These are phyloP conservation scores for Xenotilapia longispinis DNA, from an alignment of 2,113 vertebrate genomes.

Conservation along the genomic window DNA sequence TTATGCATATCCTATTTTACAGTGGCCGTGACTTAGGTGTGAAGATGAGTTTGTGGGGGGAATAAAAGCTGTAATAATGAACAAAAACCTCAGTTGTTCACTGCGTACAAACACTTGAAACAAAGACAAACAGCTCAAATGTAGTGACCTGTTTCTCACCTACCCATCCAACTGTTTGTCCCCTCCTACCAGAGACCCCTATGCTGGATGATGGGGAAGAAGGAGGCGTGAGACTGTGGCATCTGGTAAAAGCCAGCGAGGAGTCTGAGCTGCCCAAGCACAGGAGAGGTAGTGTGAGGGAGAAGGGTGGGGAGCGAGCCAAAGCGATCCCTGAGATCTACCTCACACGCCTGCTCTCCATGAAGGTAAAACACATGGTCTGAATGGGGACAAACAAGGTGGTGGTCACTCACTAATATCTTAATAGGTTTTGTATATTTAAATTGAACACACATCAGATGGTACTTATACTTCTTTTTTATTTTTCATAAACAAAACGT, in stretches of 20 bases:
- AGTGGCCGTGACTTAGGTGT: neutral
- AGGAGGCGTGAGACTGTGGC: constrained; percentile 92
- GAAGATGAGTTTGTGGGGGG: neutral
- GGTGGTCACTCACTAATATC: neutral
- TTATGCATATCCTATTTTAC: neutral
- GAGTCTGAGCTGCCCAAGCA: constrained; percentile 90
- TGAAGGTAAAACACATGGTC: constrained; percentile 78
- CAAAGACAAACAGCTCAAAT: neutral
- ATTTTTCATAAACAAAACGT: neutral
- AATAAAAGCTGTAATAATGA: neutral
- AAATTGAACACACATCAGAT: neutral
- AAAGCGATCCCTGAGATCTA: constrained; percentile 98
- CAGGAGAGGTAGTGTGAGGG: constrained; percentile 86
- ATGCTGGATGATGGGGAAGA: constrained; percentile 96
- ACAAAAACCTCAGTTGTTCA: neutral
- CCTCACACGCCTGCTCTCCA: constrained; percentile 91
- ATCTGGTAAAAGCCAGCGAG: constrained; percentile 93
- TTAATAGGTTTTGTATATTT: neutral
- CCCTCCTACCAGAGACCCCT: constrained; percentile 80
- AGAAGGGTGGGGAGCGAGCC: constrained; percentile 88
- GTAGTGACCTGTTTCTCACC: neutral
- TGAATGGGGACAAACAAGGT: neutral
- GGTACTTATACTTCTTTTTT: neutral
- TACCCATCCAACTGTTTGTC: neutral
- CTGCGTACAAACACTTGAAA: neutral